phyloP scores from a whole-genome alignment of 2,888 invertebrate genomes.

The Actias luna region DNA sequence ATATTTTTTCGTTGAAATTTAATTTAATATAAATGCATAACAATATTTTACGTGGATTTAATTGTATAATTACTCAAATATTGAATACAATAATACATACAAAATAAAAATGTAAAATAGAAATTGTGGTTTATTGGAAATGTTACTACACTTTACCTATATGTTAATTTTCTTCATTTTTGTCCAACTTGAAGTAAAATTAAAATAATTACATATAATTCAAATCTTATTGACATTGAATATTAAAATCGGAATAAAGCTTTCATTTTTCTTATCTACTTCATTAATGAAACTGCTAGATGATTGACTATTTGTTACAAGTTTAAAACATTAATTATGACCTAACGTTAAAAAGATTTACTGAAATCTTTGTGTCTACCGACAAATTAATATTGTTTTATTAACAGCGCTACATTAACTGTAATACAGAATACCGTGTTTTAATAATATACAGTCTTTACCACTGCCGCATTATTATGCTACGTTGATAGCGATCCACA shows the following conservation, averaged over 20 bases:
- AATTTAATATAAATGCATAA: too few species aligned
- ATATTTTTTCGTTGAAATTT: too few species aligned
- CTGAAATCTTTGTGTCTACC: conserved; percentile 16
- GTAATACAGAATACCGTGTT: conserved; percentile 32
- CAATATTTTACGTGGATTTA: background rate
- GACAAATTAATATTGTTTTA: conserved; percentile 44
- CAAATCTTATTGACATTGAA: too few species aligned
- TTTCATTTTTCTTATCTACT: too few species aligned
- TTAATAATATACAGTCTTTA: conserved; percentile 34
- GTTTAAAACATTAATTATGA: background rate
- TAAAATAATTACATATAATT: too few species aligned
- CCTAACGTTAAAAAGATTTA: background rate
- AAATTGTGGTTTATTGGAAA: too few species aligned
- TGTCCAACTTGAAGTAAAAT: too few species aligned
- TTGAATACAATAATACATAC: background rate
- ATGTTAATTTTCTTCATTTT: too few species aligned
- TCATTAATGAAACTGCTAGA: too few species aligned
- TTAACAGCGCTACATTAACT: conserved; percentile 46
- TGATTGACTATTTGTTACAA: background rate
- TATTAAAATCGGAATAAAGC: too few species aligned
- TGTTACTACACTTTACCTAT: too few species aligned
- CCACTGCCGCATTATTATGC: conserved; percentile 41
- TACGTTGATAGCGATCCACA: conserved; percentile 34
- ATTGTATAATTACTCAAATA: background rate
- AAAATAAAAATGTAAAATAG: too few species aligned